Percentiles rank a stretch among this genome's conserved stretches.
These are phyloP conservation scores for Mythimna loreyi DNA, from an alignment of 2,888 invertebrate species.

Conservation along the genomic window DNA sequence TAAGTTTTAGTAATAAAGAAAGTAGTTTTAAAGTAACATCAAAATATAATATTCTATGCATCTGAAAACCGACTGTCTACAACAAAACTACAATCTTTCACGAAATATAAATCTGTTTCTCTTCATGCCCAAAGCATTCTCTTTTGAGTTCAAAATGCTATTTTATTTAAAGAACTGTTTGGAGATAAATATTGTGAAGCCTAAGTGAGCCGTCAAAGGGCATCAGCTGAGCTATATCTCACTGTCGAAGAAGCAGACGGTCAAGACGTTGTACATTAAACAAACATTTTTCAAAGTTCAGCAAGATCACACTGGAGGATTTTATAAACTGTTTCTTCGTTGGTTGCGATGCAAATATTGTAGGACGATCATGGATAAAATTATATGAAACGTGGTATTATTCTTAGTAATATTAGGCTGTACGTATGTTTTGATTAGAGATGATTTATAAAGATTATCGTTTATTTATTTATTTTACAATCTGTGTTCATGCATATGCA, in stretches of 20 bases:
- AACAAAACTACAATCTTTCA: not conserved
- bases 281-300: slow-evolving; percentile 59
- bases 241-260: slow-evolving; percentile 62
- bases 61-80: slow-evolving; percentile 10
- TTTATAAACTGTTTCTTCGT: slow-evolving; percentile 35
- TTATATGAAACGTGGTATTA: not conserved
- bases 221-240: slow-evolving; percentile 62
- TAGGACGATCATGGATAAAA: not conserved
- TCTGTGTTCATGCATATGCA: too few species aligned
- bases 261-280: slow-evolving; percentile 63
- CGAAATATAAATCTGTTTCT: slow-evolving; percentile 35
- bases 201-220: slow-evolving; percentile 66
- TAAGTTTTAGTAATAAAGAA: too few species aligned
- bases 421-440: too few species aligned
- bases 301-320: slow-evolving; percentile 33
- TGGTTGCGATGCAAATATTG: slow-evolving; percentile 16
- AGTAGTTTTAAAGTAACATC: too few species aligned
- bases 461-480: too few species aligned
- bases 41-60: not conserved
- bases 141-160: slow-evolving; percentile 51
- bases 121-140: slow-evolving; percentile 24
- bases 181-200: slow-evolving; percentile 54
- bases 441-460: too few species aligned
- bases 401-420: not conserved
- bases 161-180: slow-evolving; percentile 51